A percentile compares a stretch with the other conserved stretches of the same genome.
Conservation (phyloP, 2,113 vertebrate species). For the Progne subis region DNA sequence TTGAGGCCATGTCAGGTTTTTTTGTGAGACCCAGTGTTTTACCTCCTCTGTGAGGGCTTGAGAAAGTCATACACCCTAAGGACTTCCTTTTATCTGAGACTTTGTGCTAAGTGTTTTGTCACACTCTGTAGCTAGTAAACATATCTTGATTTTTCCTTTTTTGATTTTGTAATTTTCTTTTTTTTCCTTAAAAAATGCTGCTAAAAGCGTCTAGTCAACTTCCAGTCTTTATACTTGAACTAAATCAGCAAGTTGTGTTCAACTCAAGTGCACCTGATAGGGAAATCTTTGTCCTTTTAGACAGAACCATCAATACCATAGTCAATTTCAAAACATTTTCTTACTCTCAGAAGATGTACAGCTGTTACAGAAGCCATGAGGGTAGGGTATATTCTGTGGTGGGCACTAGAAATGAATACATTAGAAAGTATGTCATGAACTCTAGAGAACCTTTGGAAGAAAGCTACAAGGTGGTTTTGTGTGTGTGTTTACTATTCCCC, state of each 20-base stretch:
- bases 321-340: neutral
- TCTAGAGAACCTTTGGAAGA: neutral
- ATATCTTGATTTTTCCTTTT: neutral
- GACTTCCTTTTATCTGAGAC: neutral
- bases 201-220: neutral
- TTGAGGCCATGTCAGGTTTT: neutral
- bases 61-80: neutral
- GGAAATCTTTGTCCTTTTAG: neutral
- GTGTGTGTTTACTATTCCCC: neutral
- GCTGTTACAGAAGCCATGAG: neutral
- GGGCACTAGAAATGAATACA: neutral
- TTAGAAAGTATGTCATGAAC: neutral
- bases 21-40: accelerated
- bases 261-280: neutral
- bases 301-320: neutral
- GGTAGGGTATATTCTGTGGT: neutral
- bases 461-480: neutral
- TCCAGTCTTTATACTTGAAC: neutral
- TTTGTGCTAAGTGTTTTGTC: neutral
- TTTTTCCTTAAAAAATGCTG: neutral
- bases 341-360: neutral
- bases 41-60: neutral
- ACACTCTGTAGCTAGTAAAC: neutral
- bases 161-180: neutral
- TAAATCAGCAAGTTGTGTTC: neutral